Conservation (phyloP, 92 coral and sea anemone genomes). For the Bergia sp. region DNA sequence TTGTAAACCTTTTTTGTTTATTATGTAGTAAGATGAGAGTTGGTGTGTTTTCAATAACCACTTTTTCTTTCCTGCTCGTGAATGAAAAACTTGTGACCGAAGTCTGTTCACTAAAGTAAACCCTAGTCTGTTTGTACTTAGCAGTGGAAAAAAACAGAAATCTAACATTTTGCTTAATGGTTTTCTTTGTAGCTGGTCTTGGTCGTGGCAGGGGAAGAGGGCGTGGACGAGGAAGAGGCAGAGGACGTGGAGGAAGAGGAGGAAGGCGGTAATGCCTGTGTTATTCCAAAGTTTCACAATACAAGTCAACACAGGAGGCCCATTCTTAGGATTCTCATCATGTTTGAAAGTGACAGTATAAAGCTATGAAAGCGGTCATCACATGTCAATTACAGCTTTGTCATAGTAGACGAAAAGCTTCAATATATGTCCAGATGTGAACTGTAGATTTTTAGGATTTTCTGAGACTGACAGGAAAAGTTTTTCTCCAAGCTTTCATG, state of each 20-base stretch:
- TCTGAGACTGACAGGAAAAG: neutral
- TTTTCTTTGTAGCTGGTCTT: conserved; percentile 64
- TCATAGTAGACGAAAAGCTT: neutral
- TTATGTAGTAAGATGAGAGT: too few relatives aligned
- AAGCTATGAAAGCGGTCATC: neutral
- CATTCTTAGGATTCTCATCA: neutral
- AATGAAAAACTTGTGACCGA: neutral
- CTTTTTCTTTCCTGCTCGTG: neutral
- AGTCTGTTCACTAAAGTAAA: neutral
- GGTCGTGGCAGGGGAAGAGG: conserved; percentile 96
- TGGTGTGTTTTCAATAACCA: too few relatives aligned
- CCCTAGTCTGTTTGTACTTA: neutral
- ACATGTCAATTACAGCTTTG: neutral
- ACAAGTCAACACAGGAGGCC: neutral
- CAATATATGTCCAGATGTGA: neutral
- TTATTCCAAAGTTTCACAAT: neutral
- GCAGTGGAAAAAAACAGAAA: neutral
- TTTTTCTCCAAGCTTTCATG: neutral
- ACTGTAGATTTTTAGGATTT: neutral
- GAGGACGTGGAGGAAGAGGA: conserved; percentile 71
- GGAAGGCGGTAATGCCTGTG: conserved; percentile 59
- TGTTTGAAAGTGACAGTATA: neutral
- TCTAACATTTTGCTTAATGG: neutral
- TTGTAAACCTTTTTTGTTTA: too few relatives aligned
- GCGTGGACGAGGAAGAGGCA: conserved; percentile 81